Base-by-base conservation (phyloP, 2,888 invertebrate genomes). In the Polymixis lichenea region DNA sequence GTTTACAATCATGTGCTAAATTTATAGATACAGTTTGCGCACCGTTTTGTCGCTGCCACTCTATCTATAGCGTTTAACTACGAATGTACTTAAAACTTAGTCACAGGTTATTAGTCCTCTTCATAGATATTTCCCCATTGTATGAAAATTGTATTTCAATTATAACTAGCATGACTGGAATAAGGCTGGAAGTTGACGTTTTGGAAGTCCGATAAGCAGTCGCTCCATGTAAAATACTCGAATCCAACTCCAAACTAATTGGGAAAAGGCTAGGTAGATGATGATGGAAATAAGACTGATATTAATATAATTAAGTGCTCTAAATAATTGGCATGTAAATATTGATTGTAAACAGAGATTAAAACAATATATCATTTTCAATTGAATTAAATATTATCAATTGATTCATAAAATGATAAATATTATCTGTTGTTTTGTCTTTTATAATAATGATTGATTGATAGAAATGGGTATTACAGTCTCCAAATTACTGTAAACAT, bases 341-440 rank as follows among this genome's bases (percentile, higher is more conserved):
- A 69, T 61, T 77, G 61, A 76, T 69, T 56, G 19, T 53, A 53
- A 66, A 60, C 58, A 53, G 43, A 58, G 67, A 81, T 81, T 78
- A 51, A 64, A 56, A 58, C 25, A 58, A 55, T 61, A 51, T 25
- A 65, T 56, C 55, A 28, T 15, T 49, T 79, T 69, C n/a, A 65
- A 69, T 81, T 60, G 28, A 75, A 82, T 55, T 65, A 65, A 58
- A 79, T 75, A 56, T 61, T 69, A 82, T 82, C 69, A 66, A 56
- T 56, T 62, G 46, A 62, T 68, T 62, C n/a, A 46, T 67, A 51
- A 28, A 9, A 56, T 15, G 55, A 69, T 69, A 82, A 55, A 28
- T 65, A 25, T 65, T 60, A 76, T 70, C 49, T 46, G 9, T 69
- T 56, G 43, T 61, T 69, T 53, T 65, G 25, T 46, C 46, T 62